These are phyloP conservation scores for Drosophila aldrichi DNA, from an alignment of 2,888 invertebrate genomes.

Conservation along the genomic window DNA sequence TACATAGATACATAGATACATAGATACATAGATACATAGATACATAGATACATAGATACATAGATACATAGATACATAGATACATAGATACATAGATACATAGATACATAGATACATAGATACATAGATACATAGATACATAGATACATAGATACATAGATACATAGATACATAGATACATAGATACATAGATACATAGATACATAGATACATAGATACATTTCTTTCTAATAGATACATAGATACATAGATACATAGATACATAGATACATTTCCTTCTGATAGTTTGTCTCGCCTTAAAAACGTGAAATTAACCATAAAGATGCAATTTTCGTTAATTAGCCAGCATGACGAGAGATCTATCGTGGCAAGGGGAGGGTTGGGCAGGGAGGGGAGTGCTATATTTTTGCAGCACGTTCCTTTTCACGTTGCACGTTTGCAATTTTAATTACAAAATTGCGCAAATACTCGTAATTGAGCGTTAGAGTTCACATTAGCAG, in stretches of 20 bases:
- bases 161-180: background rate
- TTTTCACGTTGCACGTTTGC: slow-evolving; percentile 45
- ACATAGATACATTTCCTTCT: background rate
- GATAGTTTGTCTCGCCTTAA: slow-evolving; percentile 25
- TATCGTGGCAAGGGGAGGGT: background rate
- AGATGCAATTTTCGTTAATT: slow-evolving; percentile 50
- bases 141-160: background rate
- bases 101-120: slow-evolving; percentile 1
- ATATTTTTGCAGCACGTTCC: slow-evolving; percentile 37
- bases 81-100: slow-evolving; percentile 6
- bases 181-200: background rate
- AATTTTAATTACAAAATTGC: slow-evolving; percentile 65
- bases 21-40: slow-evolving; percentile 1
- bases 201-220: background rate
- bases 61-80: background rate
- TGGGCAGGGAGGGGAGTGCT: background rate
- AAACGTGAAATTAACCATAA: slow-evolving; percentile 33
- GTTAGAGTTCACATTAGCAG: slow-evolving; percentile 59
- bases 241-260: too few species aligned
- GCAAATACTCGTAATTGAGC: slow-evolving; percentile 61
- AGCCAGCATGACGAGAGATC: slow-evolving; percentile 11
- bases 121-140: slow-evolving; percentile 5
- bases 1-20: slow-evolving; percentile 6
- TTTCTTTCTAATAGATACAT: too few species aligned
- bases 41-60: background rate